Conservation (phyloP, 2,113 vertebrate species). For the Erythrocercus mccallii region DNA sequence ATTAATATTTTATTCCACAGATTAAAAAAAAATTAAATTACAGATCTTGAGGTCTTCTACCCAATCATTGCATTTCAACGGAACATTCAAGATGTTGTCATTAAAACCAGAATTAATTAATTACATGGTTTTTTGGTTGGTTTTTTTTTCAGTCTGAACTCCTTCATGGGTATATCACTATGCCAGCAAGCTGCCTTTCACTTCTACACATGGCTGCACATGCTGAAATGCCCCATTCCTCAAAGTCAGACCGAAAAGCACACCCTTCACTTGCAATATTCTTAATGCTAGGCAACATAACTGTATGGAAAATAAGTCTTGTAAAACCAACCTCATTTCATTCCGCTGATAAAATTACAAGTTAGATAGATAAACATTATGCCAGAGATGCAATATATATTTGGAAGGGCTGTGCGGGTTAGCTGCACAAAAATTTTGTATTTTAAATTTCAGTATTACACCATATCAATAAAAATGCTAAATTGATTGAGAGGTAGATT, state of each 20-base stretch:
- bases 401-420: not conserved
- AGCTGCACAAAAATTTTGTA: not conserved
- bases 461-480: not conserved
- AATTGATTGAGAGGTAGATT: not conserved
- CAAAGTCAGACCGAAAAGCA: not conserved
- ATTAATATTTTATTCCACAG: not conserved
- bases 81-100: not conserved
- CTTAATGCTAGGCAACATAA: not conserved
- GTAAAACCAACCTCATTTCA: not conserved
- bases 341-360: not conserved
- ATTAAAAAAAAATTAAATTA: not conserved
- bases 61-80: not conserved
- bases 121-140: not conserved
- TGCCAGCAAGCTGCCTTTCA: not conserved
- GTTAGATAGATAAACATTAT: not conserved
- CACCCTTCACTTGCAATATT: not conserved
- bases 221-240: not conserved
- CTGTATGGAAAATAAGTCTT: not conserved
- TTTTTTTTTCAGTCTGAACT: not conserved
- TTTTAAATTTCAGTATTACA: not conserved
- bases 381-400: not conserved
- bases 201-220: not conserved
- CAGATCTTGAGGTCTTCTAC: not conserved
- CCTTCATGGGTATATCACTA: not conserved
- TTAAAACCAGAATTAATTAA: not conserved